A percentile compares a stretch with the other conserved stretches of the same genome.
phyloP scores from a whole-genome alignment of 2,888 invertebrate species.

The Steromphala cineraria region DNA sequence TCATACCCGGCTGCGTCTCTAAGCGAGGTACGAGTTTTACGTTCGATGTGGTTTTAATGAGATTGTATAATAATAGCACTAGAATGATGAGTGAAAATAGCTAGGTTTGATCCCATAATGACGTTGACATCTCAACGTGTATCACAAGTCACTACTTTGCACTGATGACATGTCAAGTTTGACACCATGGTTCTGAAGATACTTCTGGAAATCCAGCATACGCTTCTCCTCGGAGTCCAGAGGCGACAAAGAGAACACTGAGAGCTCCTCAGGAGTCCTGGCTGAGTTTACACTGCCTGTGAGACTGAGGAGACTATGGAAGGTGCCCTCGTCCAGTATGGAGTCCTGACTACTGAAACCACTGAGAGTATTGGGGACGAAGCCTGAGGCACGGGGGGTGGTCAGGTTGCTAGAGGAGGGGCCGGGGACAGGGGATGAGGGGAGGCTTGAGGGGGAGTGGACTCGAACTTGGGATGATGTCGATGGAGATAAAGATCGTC shows the following conservation, averaged over 20 bases:
- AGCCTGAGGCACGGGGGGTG: background rate
- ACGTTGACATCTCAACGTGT: too few relatives aligned
- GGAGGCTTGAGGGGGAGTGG: background rate
- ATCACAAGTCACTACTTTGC: slow-evolving; percentile 68
- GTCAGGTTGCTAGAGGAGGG: background rate
- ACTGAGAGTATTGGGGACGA: background rate
- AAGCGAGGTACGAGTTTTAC: too few relatives aligned
- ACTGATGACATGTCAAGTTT: slow-evolving; percentile 66
- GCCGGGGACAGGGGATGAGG: background rate
- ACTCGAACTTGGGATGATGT: background rate
- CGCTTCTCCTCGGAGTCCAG: slow-evolving; percentile 59
- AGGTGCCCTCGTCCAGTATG: background rate
- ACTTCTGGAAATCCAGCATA: slow-evolving; percentile 65
- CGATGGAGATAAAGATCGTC: background rate
- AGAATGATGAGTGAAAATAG: too few relatives aligned
- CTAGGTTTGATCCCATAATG: too few relatives aligned
- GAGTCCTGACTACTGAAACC: background rate
- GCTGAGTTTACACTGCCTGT: slow-evolving; percentile 19
- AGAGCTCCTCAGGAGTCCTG: slow-evolving; percentile 19
- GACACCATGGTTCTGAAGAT: slow-evolving; percentile 63
- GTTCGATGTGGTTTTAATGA: too few relatives aligned
- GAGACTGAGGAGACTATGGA: slow-evolving; percentile 24
- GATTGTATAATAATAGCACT: too few relatives aligned
- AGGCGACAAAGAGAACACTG: background rate
- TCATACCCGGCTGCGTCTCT: too few relatives aligned